Base-by-base conservation (phyloP, 2,113 vertebrate species). In the Eulemur macaco region DNA sequence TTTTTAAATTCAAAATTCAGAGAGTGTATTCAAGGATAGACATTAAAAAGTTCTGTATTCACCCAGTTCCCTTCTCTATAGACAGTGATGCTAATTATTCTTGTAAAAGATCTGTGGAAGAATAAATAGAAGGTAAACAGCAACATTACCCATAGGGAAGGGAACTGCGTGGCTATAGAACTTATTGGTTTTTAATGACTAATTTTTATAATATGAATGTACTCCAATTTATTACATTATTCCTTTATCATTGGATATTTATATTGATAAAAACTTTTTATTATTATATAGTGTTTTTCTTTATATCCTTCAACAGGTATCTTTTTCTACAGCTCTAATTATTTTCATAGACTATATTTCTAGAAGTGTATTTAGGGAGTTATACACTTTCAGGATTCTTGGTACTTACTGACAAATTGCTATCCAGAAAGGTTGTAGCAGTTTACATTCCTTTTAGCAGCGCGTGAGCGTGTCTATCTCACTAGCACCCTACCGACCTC, bases 61-160 rank as follows among this genome's bases (percentile, higher is more conserved):
- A 78, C 23, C 37, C 71, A 8, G 13, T 56, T 94, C 37, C 39
- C 69, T 78, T 84, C 60, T 39, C 18, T 69, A 50, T 34, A 64
- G 52, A 37, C 77, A 80, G 27, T 78, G 25, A 64, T 78, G 52
- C 58, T 94, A 15, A 71, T 94, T 71, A 34, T 10, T 92, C 84
- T 66, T 73, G n/a, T 45, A 29, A 86, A 81, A 69, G 7, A 71
- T 56, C 63, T 71, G 29, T 29, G 73, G 15, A 80, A 56, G 78
- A 69, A 71, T 84, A 63, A 91, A 88, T 39, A 86, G 78, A 89
- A 86, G 66, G 25, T 81, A 58, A 93, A 86, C n/a, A 89, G 14
- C 45, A 89, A 64, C 17, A 95, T 74, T 86, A 54, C 58, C 39
- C 52, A 9, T 68, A 86, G 23, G 50, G 50, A 81, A 89, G 20